Base-by-base conservation (phyloP, 2,113 vertebrate genomes). In the Morone chrysops region DNA sequence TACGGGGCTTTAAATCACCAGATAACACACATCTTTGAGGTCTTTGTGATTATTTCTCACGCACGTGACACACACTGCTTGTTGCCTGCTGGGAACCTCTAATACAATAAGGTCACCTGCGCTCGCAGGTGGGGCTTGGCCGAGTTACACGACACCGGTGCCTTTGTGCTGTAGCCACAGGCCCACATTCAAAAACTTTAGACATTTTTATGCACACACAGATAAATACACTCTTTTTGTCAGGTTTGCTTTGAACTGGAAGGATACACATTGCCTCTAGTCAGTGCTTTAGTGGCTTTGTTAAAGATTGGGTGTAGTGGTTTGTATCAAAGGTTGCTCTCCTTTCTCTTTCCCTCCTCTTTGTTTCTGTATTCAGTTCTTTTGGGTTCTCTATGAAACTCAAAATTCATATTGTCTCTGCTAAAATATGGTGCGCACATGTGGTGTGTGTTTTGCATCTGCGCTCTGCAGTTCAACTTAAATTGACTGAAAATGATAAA, bases 21-120 rank as follows among this genome's bases (percentile, higher is more conserved):
- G 75, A 90, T 83, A 73, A 84, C 79, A 74, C 67, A 61, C 75
- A 78, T 78, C 76, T 63, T 78, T 77, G 63, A 41, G 14, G 60
- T 73, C 53, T 85, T 80, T 77, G 72, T 78, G 62, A 17, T 56
- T 79, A 57, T 63, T 56, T n/a, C 68, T 83, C 36, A 5, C 76
- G 69, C 81, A 91, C 5, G 51, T 88, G 83, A 87, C 73, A 12
- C 47, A 13, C 10, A 4, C 79, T 36, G 66, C 84, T 74, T 18
- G 36, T 72, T 79, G 68, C 84, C 83, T 51, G 61, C 84, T 53
- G 62, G 78, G 75, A 87, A 79, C 72, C 65, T 54, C 78, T 43
- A 54, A 75, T 45, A 90, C 89, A 91, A 89, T 84, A 85, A 84
- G 81, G 81, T 92, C 91, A 90, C 89, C 91, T 90, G 91, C 38